Evolutionary conservation across 2,888 invertebrate genomes (phyloP), one percentile per base, ranked within the genome.

Genomic region (Andrena praecox): DNA sequence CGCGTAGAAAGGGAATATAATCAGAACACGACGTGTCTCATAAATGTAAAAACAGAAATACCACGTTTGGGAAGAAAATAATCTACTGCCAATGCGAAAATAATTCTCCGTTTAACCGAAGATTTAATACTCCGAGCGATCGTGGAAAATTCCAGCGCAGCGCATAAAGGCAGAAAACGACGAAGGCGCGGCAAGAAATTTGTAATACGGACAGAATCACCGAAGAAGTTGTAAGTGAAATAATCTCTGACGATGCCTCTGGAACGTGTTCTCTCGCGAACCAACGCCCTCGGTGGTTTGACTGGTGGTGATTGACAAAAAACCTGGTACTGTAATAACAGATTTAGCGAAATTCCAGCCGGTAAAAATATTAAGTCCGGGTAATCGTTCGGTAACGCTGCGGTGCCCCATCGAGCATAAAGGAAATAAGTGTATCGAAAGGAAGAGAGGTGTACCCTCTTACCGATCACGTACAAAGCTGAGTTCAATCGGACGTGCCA

Each of bases 391-490:
- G 54, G 81, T 67, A 80, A 87, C 81, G 66, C 72, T 68, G 74
- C 54, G 68, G 70, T 72, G 70, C 77, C 59, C 75, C 67, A 74
- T 69, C 77, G 80, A 75, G 79, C 75, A 84, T 77, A 79, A 79
- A 76, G 79, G 67, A 83, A 80, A 83, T 84, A 82, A 82, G 82
- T 81, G 50, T 60, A 77, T 50, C 52, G 60, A 50, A 67, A 86
- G 64, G 62, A 12, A 52, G 71, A 48, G 76, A 73, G 77, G 77
- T 42, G 42, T 77, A 81, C 87, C 77, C 84, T 77, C 87, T 81
- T 82, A 80, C 84, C 84, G 88, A 88, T 87, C 87, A 87, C 87
- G 88, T 87, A 87, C 86, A 70, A 77, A 79, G 82, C 82, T 67
- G 74, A 56, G 86, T 67, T 69, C 64, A 82, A 85, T 87, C 88